Conservation (phyloP, 1,140 invertebrate species). For the Drosophila lacertosa region DNA sequence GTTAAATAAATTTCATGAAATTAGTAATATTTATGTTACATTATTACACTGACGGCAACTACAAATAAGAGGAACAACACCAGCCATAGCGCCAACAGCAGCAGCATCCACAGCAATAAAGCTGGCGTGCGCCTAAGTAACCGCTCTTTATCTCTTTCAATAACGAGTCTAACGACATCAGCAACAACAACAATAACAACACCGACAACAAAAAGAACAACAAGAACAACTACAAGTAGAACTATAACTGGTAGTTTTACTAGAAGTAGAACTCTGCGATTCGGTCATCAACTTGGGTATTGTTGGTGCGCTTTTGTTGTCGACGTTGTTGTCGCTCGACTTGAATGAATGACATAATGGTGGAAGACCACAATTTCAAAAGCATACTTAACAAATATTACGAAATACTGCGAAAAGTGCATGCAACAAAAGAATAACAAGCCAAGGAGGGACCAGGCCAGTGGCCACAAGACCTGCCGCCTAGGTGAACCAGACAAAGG, state of each 20-base stretch:
- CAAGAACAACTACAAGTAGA: slow-evolving; percentile 22
- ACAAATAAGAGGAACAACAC: slow-evolving; percentile 51
- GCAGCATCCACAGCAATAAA: slow-evolving; percentile 53
- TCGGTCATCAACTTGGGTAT: slow-evolving; percentile 51
- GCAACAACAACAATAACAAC: slow-evolving; percentile 36
- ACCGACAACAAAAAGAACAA: slow-evolving; percentile 25
- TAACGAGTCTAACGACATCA: slow-evolving; percentile 73
- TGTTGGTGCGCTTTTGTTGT: slow-evolving; percentile 27
- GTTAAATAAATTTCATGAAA: slow-evolving; percentile 80
- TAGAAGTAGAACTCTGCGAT: slow-evolving; percentile 51
- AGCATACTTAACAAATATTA: slow-evolving; percentile 81
- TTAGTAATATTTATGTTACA: slow-evolving; percentile 80
- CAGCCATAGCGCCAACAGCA: slow-evolving; percentile 18
- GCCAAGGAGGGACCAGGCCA: slow-evolving; percentile 31
- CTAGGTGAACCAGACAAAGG: slow-evolving; percentile 70
- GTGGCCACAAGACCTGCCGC: slow-evolving; percentile 37
- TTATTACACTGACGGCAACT: slow-evolving; percentile 65
- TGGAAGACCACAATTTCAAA: slow-evolving; percentile 82
- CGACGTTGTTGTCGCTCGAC: slow-evolving; percentile 38
- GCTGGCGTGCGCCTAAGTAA: slow-evolving; percentile 75
- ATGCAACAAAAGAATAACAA: slow-evolving; percentile 80
- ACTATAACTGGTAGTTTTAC: slow-evolving; percentile 34
- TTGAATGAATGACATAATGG: slow-evolving; percentile 79
- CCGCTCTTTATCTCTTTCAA: slow-evolving; percentile 80
- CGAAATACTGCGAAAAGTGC: slow-evolving; percentile 80